Evolutionary conservation across 2,113 vertebrate species (phyloP).

Genomic region (Gavialis gangeticus): DNA sequence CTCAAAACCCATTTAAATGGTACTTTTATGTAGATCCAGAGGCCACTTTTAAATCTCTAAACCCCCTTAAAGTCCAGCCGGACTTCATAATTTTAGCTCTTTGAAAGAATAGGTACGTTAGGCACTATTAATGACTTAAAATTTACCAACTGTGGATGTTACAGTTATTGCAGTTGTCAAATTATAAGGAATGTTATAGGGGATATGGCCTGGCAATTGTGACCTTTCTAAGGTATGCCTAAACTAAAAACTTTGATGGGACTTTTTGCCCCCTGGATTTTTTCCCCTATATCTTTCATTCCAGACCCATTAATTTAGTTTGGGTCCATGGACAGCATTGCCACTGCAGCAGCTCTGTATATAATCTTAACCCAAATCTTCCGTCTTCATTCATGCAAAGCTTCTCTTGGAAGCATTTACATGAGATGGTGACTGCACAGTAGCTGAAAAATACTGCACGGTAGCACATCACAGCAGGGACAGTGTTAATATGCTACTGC

Average conservation of each 20-base stretch:
- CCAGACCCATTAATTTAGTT: neutral
- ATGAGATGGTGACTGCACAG: too few species aligned
- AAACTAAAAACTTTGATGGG: neutral
- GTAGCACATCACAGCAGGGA: too few species aligned
- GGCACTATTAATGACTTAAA: neutral
- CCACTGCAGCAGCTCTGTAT: neutral
- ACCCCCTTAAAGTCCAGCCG: neutral
- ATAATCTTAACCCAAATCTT: neutral
- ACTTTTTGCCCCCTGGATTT: neutral
- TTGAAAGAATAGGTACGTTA: neutral
- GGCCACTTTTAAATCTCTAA: neutral
- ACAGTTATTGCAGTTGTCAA: neutral
- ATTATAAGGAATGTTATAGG: neutral
- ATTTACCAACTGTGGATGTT: neutral
- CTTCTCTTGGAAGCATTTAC: neutral
- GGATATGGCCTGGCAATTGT: neutral
- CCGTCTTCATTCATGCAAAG: neutral
- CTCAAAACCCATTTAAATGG: neutral
- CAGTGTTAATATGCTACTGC: too few species aligned
- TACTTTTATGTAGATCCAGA: neutral
- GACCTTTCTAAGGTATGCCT: neutral
- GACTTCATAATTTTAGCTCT: neutral
- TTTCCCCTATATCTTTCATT: neutral
- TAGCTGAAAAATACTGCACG: too few species aligned
- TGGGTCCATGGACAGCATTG: neutral